phyloP scores from a whole-genome alignment of 2,797 vertebrate genomes.

The Streptopelia turtur region DNA sequence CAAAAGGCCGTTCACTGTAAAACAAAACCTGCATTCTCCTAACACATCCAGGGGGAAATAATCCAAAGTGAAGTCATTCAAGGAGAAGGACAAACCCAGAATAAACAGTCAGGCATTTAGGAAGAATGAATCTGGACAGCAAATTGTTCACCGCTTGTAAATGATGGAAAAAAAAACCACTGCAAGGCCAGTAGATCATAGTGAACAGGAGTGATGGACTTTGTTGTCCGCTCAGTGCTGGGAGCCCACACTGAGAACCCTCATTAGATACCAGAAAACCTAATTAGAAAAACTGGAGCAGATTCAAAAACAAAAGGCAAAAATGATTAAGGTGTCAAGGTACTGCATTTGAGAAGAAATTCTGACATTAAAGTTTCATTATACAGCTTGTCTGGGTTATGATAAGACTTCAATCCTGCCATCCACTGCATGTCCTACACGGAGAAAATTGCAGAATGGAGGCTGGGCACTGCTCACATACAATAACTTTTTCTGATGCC shows the following conservation, averaged over 20 bases:
- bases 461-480: neutral
- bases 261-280: neutral
- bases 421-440: neutral
- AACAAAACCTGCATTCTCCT: neutral
- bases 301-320: neutral
- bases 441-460: neutral
- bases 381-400: neutral
- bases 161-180: neutral
- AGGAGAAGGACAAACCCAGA: neutral
- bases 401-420: neutral
- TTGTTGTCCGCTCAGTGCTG: neutral
- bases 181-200: neutral
- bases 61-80: neutral
- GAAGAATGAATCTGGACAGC: neutral
- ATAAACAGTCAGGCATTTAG: neutral
- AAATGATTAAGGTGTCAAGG: neutral
- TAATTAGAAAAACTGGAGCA: neutral
- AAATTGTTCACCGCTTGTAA: neutral
- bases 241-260: neutral
- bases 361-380: slow-evolving; percentile 12
- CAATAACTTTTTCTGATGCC: neutral
- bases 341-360: neutral
- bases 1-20: neutral
- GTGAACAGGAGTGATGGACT: neutral
- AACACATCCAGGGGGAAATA: neutral